A percentile compares a stretch with the other conserved stretches of the same genome.
phyloP scores from a whole-genome alignment of 2,113 vertebrate genomes.

The Podarcis cretensis region DNA sequence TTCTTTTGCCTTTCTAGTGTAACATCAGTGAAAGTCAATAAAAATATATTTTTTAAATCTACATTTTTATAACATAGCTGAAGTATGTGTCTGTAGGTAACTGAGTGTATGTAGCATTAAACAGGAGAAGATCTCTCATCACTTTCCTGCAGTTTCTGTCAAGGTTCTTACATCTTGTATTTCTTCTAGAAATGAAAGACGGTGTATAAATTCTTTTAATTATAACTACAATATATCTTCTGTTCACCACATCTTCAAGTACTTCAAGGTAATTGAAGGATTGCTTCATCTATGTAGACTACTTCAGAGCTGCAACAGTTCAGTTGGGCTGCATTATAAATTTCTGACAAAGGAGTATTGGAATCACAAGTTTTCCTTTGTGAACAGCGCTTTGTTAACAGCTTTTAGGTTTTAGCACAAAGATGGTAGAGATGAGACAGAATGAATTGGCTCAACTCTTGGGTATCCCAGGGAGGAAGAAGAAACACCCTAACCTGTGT shows the following conservation, averaged over 20 bases:
- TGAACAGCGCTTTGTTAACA: not conserved
- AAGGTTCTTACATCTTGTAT: accelerated
- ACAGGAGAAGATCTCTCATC: not conserved
- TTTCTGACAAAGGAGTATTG: not conserved
- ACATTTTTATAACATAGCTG: not conserved
- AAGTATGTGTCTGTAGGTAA: not conserved
- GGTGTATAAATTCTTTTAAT: accelerated
- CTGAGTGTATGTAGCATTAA: not conserved
- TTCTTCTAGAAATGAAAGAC: too few species aligned
- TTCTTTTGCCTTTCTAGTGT: constrained; percentile 62
- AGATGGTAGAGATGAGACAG: too few species aligned
- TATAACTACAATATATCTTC: too few species aligned
- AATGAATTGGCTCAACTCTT: not conserved
- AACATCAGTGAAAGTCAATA: constrained; percentile 1
- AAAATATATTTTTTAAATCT: not conserved
- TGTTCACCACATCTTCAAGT: not conserved
- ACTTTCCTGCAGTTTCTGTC: not conserved
- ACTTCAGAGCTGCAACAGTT: not conserved
- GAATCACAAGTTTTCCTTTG: not conserved
- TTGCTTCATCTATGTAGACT: not conserved
- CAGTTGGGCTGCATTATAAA: not conserved
- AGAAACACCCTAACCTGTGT: not conserved
- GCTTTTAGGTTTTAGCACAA: not conserved
- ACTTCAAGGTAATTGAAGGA: not conserved
- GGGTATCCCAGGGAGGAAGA: not conserved